Evolutionary conservation across 2,888 invertebrate species (phyloP).

Genomic region (Lobophora halterata): DNA sequence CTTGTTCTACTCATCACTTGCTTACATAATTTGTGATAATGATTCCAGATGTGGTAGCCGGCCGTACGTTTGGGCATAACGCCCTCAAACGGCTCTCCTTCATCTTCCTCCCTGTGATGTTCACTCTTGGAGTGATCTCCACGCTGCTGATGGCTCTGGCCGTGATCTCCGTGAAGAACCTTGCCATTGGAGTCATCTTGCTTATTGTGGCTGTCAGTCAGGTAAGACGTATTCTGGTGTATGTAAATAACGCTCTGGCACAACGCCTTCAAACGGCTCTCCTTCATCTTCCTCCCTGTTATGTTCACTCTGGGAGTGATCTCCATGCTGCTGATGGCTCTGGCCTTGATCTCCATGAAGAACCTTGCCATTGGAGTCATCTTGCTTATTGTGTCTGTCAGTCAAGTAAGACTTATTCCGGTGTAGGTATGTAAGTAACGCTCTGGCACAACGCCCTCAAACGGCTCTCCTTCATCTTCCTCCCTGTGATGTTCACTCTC

Average conservation of each 20-base stretch:
- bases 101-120: slow-evolving; percentile 87
- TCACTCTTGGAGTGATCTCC: slow-evolving; percentile 88
- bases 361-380: slow-evolving; percentile 86
- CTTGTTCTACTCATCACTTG: too few species aligned
- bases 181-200: slow-evolving; percentile 85
- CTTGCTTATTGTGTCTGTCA: slow-evolving; percentile 80
- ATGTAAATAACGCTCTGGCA: slow-evolving; percentile 82
- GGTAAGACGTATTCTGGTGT: slow-evolving; percentile 41
- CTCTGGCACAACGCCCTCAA: slow-evolving; percentile 87
- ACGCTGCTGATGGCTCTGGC: slow-evolving; percentile 85
- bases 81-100: slow-evolving; percentile 85
- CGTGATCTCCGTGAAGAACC: slow-evolving; percentile 86
- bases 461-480: slow-evolving; percentile 84
- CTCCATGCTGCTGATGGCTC: slow-evolving; percentile 84
- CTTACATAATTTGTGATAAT: background rate
- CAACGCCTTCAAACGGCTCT: slow-evolving; percentile 85
- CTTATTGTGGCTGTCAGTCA: slow-evolving; percentile 82
- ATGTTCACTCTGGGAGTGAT: slow-evolving; percentile 89
- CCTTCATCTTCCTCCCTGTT: slow-evolving; percentile 85
- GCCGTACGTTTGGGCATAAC: slow-evolving; percentile 87
- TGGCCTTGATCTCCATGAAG: slow-evolving; percentile 87
- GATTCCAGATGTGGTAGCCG: slow-evolving; percentile 65
- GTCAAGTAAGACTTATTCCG: slow-evolving; percentile 63
- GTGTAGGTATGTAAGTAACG: slow-evolving; percentile 49
- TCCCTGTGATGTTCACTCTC: slow-evolving; percentile 88